A percentile compares a stretch with the other conserved stretches of the same genome.
phyloP scores from a whole-genome alignment of 2,888 invertebrate species.

The Zaprionus lineosus region DNA sequence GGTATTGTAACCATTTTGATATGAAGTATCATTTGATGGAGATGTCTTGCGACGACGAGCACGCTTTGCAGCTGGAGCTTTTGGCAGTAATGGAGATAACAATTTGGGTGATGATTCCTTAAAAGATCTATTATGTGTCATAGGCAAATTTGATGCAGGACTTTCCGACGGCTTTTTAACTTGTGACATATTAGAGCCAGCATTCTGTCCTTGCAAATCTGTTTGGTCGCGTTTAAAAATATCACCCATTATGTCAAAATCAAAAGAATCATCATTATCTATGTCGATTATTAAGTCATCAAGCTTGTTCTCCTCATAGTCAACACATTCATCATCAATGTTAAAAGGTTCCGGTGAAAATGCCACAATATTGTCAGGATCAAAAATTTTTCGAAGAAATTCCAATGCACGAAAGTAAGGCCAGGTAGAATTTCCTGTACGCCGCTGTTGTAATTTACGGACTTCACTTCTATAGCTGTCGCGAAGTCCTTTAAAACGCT shows the following conservation, averaged over 20 bases:
- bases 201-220: conserved; percentile 11
- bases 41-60: conserved; percentile 26
- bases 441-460: conserved; percentile 52
- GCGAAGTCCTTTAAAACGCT: conserved; percentile 58
- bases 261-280: conserved; percentile 63
- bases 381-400: conserved; percentile 57
- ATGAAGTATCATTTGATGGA: conserved; percentile 25
- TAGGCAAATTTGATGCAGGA: conserved; percentile 6
- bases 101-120: conserved; percentile 38
- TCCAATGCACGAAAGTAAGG: conserved; percentile 55
- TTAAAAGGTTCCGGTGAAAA: conserved; percentile 40
- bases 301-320: conserved; percentile 12
- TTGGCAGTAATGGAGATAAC: conserved; percentile 37
- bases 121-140: conserved; percentile 27
- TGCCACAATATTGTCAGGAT: conserved; percentile 42
- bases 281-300: conserved; percentile 56
- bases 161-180: conserved; percentile 14
- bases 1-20: conserved; percentile 6
- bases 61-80: conserved; percentile 37
- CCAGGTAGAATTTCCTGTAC: conserved; percentile 38
- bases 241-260: conserved; percentile 62
- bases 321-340: not conserved
- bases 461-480: conserved; percentile 60
- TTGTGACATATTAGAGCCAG: conserved; percentile 24
- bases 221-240: conserved; percentile 51